Evolutionary conservation across 2,113 vertebrate species (phyloP).

Genomic region (Lampris megalopsis): DNA sequence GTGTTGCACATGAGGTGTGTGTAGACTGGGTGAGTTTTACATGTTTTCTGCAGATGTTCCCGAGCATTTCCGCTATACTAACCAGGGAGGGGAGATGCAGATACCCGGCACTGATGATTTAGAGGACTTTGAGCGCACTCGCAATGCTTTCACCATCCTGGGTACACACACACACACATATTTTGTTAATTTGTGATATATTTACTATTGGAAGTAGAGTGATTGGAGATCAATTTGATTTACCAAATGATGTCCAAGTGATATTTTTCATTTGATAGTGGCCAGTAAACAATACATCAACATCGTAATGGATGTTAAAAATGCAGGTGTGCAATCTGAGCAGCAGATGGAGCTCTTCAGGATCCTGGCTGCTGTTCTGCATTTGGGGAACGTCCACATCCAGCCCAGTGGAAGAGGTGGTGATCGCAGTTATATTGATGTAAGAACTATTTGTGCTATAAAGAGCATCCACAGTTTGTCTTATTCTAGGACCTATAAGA

Average conservation of each 20-base stretch:
- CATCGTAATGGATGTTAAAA: neutral
- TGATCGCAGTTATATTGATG: slow-evolving; percentile 80
- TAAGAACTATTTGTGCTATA: slow-evolving; percentile 31
- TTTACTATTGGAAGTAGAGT: too few species aligned
- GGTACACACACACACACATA: slow-evolving; percentile 61
- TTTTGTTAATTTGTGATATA: neutral
- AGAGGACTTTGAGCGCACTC: slow-evolving; percentile 75
- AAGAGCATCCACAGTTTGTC: neutral
- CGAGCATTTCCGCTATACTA: slow-evolving; percentile 81
- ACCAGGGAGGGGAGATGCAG: slow-evolving; percentile 72
- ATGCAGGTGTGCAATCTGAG: slow-evolving; percentile 79
- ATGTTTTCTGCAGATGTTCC: slow-evolving; percentile 69
- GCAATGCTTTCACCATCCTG: slow-evolving; percentile 78
- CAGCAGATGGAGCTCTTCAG: slow-evolving; percentile 86
- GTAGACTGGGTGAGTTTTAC: neutral
- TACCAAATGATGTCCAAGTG: too few species aligned
- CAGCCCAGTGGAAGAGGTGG: slow-evolving; percentile 73
- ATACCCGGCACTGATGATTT: slow-evolving; percentile 75
- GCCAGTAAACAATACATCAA: neutral
- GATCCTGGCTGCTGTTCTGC: slow-evolving; percentile 82
- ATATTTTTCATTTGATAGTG: neutral
- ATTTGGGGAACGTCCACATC: slow-evolving; percentile 82
- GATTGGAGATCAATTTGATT: too few species aligned
- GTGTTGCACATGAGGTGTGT: neutral
- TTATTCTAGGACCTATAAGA: neutral